A percentile compares a stretch with the other conserved stretches of the same genome.
phyloP scores from a whole-genome alignment of 2,888 invertebrate genomes.

The Pyrocoelia pectoralis region DNA sequence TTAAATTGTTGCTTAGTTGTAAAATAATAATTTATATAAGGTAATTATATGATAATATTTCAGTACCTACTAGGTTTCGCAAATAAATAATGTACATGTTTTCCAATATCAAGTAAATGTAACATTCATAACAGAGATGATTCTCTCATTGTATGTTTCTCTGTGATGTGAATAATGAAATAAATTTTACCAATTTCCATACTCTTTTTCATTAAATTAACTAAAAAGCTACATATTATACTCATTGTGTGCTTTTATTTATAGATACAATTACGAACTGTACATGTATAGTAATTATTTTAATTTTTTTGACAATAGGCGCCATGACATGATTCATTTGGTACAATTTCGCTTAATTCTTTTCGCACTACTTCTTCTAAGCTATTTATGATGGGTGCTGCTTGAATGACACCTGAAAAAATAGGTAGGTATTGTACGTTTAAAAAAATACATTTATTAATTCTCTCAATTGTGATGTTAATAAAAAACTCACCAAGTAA shows the following conservation, averaged over 20 bases:
- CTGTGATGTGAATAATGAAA: constrained; percentile 61
- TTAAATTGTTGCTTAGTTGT: constrained; percentile 58
- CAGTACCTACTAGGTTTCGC: constrained; percentile 51
- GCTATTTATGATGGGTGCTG: no score
- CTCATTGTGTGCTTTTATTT: no score
- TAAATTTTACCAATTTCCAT: constrained; percentile 61
- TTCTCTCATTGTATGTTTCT: constrained; percentile 60
- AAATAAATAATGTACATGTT: constrained; percentile 58
- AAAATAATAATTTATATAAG: constrained; percentile 54
- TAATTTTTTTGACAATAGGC: neutral
- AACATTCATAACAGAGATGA: constrained; percentile 57
- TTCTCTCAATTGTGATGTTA: no score
- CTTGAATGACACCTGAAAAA: no score
- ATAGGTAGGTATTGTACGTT: no score
- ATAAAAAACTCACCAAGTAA: no score
- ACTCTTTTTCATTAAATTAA: constrained; percentile 13
- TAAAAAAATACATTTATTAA: no score
- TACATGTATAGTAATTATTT: no score
- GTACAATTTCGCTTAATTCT: no score
- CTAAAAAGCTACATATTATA: neutral
- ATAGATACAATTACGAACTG: neutral
- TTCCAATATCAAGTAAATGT: constrained; percentile 58
- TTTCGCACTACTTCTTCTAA: no score
- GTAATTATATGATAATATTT: constrained; percentile 51
- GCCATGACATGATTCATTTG: no score